Conservation (phyloP, 2,797 vertebrate genomes). For the Pitangus sulphuratus region DNA sequence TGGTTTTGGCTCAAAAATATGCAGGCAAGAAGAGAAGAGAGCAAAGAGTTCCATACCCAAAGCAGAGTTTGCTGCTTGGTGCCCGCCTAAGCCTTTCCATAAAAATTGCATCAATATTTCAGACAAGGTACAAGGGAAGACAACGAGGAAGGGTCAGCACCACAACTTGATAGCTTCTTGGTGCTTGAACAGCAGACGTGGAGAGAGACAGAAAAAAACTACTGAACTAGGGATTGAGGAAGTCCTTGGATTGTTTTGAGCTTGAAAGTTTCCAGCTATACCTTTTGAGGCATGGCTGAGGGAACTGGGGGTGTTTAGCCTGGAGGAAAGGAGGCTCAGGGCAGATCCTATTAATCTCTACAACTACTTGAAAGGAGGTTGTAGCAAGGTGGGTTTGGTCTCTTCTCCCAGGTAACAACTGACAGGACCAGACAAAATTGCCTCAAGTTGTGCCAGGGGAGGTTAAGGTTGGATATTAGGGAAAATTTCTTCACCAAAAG, state of each 20-base stretch:
- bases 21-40: neutral
- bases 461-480: neutral
- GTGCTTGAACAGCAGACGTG: neutral
- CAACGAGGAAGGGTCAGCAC: neutral
- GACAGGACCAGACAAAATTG: neutral
- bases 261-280: neutral
- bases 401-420: neutral
- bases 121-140: neutral
- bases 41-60: neutral
- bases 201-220: neutral
- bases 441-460: neutral
- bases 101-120: neutral
- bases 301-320: neutral
- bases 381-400: neutral
- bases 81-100: neutral
- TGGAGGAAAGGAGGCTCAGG: neutral
- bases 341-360: neutral
- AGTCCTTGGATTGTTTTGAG: neutral
- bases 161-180: neutral
- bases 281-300: neutral
- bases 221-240: neutral
- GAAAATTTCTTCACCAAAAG: neutral
- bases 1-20: conserved; percentile 13
- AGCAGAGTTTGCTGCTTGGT: neutral
- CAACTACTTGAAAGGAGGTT: neutral